Evolutionary conservation across 2,797 vertebrate genomes (phyloP), one percentile per base, ranked within the genome.

Genomic region (Periophthalmus magnuspinnatus): DNA sequence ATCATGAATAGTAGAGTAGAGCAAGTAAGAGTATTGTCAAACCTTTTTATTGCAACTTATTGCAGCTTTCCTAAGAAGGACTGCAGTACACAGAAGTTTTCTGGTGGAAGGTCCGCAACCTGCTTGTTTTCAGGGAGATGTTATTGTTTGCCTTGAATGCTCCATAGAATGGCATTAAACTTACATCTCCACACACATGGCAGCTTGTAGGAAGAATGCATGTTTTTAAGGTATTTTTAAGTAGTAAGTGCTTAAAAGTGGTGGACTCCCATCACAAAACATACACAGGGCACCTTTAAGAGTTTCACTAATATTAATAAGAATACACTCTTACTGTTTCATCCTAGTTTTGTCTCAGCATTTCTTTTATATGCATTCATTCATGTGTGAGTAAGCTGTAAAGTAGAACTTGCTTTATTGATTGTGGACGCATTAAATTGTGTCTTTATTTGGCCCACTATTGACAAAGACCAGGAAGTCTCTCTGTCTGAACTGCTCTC

Each of bases 401-500:
- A 85, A 88, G 74, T 63, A 79, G 68, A 86, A 76, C 74, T 81
- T 59, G 77, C 86, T 89, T 86, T 89, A 90, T 90, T 47, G 76
- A 89, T 78, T 41, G 70, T 76, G 69, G 79, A 62, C 56, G 71
- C 71, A 72, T 86, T 83, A 71, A 68, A 70, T 88, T 83, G 69
- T 81, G 75, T 58, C 68, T 79, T 70, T 70, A 63, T 59, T 34
- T 76, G 77, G 75, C 79, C 69, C 78, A 84, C 71, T 75, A 77
- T 65, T 76, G 71, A 79, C 76, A 75, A 67, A 71, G 64, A 76
- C 56, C 75, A 58, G 78, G 75, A 83, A 81, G 65, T 69, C 61
- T 73, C 67, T 69, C 61, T 74, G 14, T 17, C 68, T 73, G 71
- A 75, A 67, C 60, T 60, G 34, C 4, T 45, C 41, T 64, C 74